Conservation (phyloP, 2,113 vertebrate species). For the Entelurus aequoreus region DNA sequence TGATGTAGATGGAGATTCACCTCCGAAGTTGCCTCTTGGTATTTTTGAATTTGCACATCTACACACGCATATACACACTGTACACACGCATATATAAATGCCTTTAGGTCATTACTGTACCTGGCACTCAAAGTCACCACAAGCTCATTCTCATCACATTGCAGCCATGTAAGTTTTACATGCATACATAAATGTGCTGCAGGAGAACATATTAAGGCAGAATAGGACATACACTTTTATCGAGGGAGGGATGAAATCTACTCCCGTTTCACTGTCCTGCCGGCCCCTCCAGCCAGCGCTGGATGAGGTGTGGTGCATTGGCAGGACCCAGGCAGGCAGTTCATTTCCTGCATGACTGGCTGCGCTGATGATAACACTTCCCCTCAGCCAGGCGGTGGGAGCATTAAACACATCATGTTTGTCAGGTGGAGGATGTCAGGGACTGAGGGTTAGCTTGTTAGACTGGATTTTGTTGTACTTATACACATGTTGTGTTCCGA, state of each 20-base stretch:
- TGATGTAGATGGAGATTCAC: slow-evolving; percentile 21
- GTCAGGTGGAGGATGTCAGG: slow-evolving; percentile 8
- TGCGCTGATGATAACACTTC: slow-evolving; percentile 20
- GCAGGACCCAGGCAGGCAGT: slow-evolving; percentile 12
- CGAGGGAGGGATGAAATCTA: slow-evolving; percentile 32
- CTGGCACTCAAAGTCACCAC: slow-evolving; percentile 8
- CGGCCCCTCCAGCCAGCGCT: slow-evolving; percentile 4
- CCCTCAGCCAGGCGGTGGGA: slow-evolving; percentile 3
- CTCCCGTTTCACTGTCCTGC: slow-evolving; percentile 3
- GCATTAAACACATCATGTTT: neutral
- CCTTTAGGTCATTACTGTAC: slow-evolving; percentile 26
- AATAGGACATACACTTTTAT: neutral
- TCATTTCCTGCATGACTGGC: slow-evolving; percentile 40
- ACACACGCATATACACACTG: neutral
- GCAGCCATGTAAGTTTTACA: neutral
- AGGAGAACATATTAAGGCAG: slow-evolving; percentile 2
- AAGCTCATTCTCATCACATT: neutral
- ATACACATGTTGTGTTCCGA: slow-evolving; percentile 8
- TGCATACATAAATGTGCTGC: slow-evolving; percentile 2
- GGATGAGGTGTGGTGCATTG: slow-evolving; percentile 15
- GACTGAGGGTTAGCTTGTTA: slow-evolving; percentile 4
- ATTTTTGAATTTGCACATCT: slow-evolving; percentile 21
- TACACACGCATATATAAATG: neutral
- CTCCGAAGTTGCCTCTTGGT: slow-evolving; percentile 17
- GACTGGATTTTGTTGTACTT: slow-evolving; percentile 5